Evolutionary conservation across 2,797 vertebrate genomes (phyloP).

Genomic region (Cheirogaleus major): DNA sequence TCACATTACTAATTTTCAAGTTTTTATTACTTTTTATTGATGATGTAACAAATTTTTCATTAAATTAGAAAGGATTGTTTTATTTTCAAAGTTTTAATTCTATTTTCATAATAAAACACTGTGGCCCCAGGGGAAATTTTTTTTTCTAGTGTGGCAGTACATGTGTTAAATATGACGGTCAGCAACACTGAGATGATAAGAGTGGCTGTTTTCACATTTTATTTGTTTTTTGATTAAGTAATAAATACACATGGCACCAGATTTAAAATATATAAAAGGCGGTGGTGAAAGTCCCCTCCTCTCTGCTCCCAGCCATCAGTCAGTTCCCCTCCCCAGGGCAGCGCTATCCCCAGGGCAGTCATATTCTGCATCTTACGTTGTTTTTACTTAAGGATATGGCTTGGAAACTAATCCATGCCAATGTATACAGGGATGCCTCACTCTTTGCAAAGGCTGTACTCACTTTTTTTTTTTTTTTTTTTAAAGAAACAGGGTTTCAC

Average conservation of each 20-base stretch:
- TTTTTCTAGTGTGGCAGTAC: too few relatives aligned
- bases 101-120: too few relatives aligned
- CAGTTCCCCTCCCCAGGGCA: background rate
- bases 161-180: background rate
- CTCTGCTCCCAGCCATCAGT: background rate
- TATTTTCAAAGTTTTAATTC: too few relatives aligned
- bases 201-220: background rate
- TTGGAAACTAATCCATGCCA: background rate
- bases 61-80: too few relatives aligned
- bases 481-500: background rate
- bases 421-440: background rate
- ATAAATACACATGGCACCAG: background rate
- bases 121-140: too few relatives aligned
- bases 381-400: background rate
- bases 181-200: background rate
- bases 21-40: too few relatives aligned
- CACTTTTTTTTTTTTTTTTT: background rate
- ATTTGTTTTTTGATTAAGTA: background rate
- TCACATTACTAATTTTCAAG: too few relatives aligned
- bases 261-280: background rate
- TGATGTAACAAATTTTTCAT: too few relatives aligned
- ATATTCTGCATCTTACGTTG: background rate
- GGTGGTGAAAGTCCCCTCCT: background rate
- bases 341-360: background rate
- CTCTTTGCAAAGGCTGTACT: background rate